Base-by-base conservation (phyloP, 2,113 vertebrate species). In the Hystrix brachyura region DNA sequence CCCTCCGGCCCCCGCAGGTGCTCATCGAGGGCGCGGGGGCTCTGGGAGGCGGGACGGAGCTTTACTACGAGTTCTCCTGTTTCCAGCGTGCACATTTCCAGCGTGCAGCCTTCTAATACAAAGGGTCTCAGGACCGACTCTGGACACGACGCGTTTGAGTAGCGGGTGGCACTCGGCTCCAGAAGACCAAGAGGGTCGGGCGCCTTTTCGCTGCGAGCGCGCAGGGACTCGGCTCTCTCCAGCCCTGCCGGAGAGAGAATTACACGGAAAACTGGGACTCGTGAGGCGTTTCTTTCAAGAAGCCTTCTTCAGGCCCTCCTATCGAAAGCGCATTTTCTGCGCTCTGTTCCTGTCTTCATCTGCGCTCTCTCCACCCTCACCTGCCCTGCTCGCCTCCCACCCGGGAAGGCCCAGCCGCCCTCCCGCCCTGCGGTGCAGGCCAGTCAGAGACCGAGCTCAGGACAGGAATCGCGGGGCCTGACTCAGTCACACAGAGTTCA, bases 401-500 rank as follows among this genome's bases (percentile, higher is more conserved):
- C 38, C 38, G 38, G 38, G 38, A 38, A 38, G 38, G 38, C 38
- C 38, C 38, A 38, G 38, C 38, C 38, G 38, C 38, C 38, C 38
- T 38, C 38, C 38, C 38, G 38, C 38, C 38, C 38, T 38, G 38
- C 38, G 38, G 38, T 38, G 38, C 38, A 38, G 38, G 38, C 38
- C 38, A 38, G 38, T 38, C 38, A 2, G 38, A 38, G 38, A 38
- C 38, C 38, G 38, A 38, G 38, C 38, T 38, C 38, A 38, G 38
- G 38, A 38, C 38, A 38, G 96, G 3, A 18, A 60, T 5, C 59
- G 87, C 53, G 76, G 90, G 48, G 55, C 85, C 92, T 96, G 72
- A 94, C 81, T 95, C 94, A 60, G 90, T 96, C 84, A 92, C n/a
- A 91, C 57, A 65, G 76, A 92, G 55, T 67, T 92, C 71, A 29